These are phyloP conservation scores for Rissa tridactyla DNA, from an alignment of 2,113 vertebrate genomes.

Conservation along the genomic window DNA sequence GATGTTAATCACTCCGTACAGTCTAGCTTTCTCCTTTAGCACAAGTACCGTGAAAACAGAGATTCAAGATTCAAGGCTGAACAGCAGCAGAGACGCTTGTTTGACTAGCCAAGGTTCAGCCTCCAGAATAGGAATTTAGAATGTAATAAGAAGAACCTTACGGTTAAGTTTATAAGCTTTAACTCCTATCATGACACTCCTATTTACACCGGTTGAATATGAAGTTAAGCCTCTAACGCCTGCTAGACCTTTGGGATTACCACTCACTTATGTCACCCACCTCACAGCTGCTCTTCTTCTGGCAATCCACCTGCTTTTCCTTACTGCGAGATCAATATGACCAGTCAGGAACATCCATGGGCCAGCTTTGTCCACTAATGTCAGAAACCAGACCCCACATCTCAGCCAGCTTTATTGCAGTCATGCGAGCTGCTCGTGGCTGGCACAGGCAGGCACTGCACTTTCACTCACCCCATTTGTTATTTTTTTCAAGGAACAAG, in stretches of 20 bases:
- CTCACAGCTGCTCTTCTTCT: background rate
- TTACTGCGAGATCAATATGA: background rate
- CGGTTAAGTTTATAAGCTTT: background rate
- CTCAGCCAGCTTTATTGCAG: background rate
- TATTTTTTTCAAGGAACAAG: background rate
- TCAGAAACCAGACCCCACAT: background rate
- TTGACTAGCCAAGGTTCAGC: background rate
- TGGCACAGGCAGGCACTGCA: background rate
- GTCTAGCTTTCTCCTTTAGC: background rate
- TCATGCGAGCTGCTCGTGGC: background rate
- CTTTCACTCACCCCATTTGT: background rate
- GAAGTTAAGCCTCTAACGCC: background rate
- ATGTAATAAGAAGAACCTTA: background rate
- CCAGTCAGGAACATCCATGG: background rate
- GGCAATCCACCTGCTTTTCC: background rate
- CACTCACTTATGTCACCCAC: background rate
- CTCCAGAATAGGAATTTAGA: background rate
- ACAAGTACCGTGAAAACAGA: background rate
- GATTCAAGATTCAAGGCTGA: background rate
- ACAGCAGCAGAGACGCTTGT: background rate
- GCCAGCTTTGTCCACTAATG: background rate
- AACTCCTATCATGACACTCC: background rate
- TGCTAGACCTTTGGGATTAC: background rate
- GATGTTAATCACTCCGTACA: background rate
- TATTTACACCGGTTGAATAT: background rate